Conservation (phyloP, 1,140 invertebrate species). For the Drosophila neocordata region DNA sequence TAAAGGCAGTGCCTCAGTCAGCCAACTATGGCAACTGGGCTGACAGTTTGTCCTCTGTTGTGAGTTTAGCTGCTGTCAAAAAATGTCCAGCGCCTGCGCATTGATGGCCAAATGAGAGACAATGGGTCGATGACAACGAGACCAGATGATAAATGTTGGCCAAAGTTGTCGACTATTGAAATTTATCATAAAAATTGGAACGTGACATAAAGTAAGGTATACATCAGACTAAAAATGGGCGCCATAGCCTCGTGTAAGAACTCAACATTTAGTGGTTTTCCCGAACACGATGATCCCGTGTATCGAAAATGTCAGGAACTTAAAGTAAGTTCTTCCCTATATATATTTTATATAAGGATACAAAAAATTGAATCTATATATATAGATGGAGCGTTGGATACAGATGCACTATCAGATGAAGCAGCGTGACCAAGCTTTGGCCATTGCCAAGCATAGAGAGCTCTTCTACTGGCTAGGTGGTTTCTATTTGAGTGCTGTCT, state of each 20-base stretch:
- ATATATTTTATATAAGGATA: constrained; percentile 21
- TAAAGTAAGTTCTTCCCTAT: constrained; percentile 44
- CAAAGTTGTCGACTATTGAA: constrained; percentile 17
- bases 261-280: constrained; percentile 41
- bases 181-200: neutral
- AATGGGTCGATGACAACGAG: constrained; percentile 38
- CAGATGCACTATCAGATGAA: constrained; percentile 91
- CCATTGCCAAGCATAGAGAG: constrained; percentile 88
- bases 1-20: constrained; percentile 41
- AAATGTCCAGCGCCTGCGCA: constrained; percentile 45
- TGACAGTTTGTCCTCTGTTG: constrained; percentile 21
- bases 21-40: constrained; percentile 57
- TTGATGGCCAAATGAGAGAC: neutral
- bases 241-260: constrained; percentile 59
- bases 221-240: constrained; percentile 47
- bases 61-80: constrained; percentile 7
- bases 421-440: constrained; percentile 88
- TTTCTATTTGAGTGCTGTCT: constrained; percentile 86
- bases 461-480: constrained; percentile 88
- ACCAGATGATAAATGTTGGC: constrained; percentile 7
- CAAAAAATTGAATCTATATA: neutral
- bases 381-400: constrained; percentile 88
- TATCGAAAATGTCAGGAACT: constrained; percentile 77
- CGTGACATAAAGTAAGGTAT: neutral
- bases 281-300: constrained; percentile 67